These are phyloP conservation scores for Corythucha ciliata DNA, from an alignment of 2,888 invertebrate species.

Conservation along the genomic window DNA sequence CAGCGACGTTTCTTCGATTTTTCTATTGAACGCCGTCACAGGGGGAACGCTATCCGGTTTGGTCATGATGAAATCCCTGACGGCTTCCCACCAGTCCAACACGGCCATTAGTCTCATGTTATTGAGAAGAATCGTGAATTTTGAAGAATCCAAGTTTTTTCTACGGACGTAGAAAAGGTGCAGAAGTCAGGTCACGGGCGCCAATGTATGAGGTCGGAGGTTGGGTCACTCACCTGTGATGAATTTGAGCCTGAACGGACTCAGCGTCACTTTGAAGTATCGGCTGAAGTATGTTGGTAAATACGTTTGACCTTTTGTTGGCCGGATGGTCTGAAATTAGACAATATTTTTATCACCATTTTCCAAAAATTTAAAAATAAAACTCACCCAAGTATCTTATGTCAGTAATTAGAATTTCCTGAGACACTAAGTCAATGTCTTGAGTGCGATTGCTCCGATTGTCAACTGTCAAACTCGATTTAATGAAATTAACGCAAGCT, in stretches of 20 bases:
- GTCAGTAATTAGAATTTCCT: constrained; percentile 75
- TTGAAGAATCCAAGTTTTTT: constrained; percentile 55
- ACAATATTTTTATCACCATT: neutral
- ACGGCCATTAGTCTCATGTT: constrained; percentile 91
- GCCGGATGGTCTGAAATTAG: constrained; percentile 46
- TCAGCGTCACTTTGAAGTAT: constrained; percentile 47
- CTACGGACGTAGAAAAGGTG: too few relatives aligned
- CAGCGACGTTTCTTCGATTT: constrained; percentile 3
- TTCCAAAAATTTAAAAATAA: neutral
- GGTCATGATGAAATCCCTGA: constrained; percentile 64
- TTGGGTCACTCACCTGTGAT: constrained; percentile 46
- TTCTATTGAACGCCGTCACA: too few relatives aligned
- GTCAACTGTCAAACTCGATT: constrained; percentile 76
- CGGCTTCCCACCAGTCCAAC: constrained; percentile 85
- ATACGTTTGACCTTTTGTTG: constrained; percentile 71
- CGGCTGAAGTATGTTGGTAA: constrained; percentile 81
- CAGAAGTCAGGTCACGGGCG: neutral
- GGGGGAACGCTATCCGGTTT: constrained; percentile 43
- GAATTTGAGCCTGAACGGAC: constrained; percentile 64
- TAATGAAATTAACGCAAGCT: constrained; percentile 84
- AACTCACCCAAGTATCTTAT: constrained; percentile 52
- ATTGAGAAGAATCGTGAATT: constrained; percentile 82
- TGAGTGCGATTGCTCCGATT: constrained; percentile 79
- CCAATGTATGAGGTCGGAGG: neutral
- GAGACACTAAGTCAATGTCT: constrained; percentile 86